Percentiles rank a stretch among this genome's conserved stretches.
Conservation (phyloP, 2,113 vertebrate species). For the Xyliphius kryptos region DNA sequence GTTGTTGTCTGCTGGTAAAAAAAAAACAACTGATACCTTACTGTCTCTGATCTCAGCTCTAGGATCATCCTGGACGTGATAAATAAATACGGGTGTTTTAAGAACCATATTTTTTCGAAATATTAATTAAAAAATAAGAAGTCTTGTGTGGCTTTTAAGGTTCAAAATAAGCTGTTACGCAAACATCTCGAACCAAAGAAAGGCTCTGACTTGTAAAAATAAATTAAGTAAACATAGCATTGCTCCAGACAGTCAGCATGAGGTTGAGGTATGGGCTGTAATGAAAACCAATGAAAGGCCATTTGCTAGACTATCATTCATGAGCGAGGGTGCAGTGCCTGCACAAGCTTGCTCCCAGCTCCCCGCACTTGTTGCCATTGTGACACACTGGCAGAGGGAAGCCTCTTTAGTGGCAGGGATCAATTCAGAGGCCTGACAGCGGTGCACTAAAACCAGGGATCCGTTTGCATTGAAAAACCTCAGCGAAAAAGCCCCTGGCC, state of each 20-base stretch:
- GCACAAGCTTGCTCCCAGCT: constrained; percentile 74
- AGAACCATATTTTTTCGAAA: too few species aligned
- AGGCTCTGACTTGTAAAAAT: constrained; percentile 21
- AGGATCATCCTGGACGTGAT: constrained; percentile 53
- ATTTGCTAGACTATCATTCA: constrained; percentile 71
- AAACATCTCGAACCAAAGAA: neutral
- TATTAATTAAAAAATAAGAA: too few species aligned
- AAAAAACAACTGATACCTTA: constrained; percentile 54
- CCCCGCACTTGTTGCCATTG: constrained; percentile 73
- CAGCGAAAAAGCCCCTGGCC: constrained; percentile 59
- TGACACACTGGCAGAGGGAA: constrained; percentile 68
- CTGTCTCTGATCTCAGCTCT: constrained; percentile 55
- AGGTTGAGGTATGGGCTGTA: constrained; percentile 59
- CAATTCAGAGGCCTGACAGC: constrained; percentile 73
- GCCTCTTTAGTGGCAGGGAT: constrained; percentile 68
- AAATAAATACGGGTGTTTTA: too few species aligned
- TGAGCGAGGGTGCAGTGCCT: constrained; percentile 67
- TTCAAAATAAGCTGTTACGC: neutral
- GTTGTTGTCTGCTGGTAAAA: constrained; percentile 53
- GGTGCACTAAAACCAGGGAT: constrained; percentile 67
- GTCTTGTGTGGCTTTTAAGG: neutral
- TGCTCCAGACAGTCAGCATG: constrained; percentile 50
- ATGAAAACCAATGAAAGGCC: constrained; percentile 65
- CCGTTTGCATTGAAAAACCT: constrained; percentile 68
- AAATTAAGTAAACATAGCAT: constrained; percentile 52